Conservation (phyloP, 2,888 invertebrate species). For the Synanthedon andrenaeformis region DNA sequence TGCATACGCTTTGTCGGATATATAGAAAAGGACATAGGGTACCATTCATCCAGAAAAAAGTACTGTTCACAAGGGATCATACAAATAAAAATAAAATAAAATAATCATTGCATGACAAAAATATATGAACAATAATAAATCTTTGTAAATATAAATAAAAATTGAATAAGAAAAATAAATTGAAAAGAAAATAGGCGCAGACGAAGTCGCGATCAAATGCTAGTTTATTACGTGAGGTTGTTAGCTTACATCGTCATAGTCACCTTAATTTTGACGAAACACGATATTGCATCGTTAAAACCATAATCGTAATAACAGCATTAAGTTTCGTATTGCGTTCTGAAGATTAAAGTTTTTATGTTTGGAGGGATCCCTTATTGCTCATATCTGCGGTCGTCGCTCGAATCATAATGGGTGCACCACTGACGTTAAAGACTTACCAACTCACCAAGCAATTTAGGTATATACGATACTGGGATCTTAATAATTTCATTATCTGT, state of each 20-base stretch:
- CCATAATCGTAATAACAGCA: background rate
- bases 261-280: background rate
- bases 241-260: background rate
- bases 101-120: too few species aligned
- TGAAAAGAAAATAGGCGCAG: too few species aligned
- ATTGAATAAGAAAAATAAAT: too few species aligned
- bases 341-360: conserved; percentile 1
- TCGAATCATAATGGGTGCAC: background rate
- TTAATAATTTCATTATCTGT: background rate
- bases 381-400: background rate
- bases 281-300: background rate
- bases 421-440: background rate
- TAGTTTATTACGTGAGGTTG: too few species aligned
- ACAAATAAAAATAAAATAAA: too few species aligned
- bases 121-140: too few species aligned
- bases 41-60: too few species aligned
- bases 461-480: background rate
- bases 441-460: background rate
- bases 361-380: background rate
- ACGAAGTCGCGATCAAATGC: too few species aligned
- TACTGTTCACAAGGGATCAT: too few species aligned
- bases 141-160: too few species aligned
- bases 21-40: too few species aligned
- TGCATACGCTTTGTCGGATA: too few species aligned
- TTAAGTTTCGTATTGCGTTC: background rate